Evolutionary conservation across 2,888 invertebrate species (phyloP).

Genomic region (Synergus umbraculus): DNA sequence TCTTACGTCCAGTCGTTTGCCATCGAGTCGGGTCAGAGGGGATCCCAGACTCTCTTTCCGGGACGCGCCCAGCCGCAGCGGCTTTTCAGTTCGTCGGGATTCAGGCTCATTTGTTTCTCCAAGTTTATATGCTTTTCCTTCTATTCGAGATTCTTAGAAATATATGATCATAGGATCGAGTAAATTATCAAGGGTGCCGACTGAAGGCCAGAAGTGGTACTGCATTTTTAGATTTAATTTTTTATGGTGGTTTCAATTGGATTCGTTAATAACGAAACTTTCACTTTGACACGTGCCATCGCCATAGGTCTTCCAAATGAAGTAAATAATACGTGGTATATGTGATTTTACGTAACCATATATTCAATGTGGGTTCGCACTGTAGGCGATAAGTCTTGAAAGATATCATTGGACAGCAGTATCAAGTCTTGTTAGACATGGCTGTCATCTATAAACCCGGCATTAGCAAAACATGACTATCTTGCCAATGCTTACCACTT

Average conservation of each 20-base stretch:
- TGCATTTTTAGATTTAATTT: too few relatives aligned
- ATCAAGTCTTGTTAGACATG: constrained; percentile 72
- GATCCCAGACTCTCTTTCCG: constrained; percentile 58
- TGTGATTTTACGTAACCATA: constrained; percentile 13
- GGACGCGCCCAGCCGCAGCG: constrained; percentile 44
- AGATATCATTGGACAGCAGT: constrained; percentile 70
- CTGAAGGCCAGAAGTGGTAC: not conserved
- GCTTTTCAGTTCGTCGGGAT: constrained; percentile 34
- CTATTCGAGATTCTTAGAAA: not conserved
- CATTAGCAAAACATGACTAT: constrained; percentile 66
- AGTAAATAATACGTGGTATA: constrained; percentile 6
- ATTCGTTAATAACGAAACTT: constrained; percentile 27
- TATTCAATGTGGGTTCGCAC: constrained; percentile 63
- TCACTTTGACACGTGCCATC: constrained; percentile 21
- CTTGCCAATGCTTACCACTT: constrained; percentile 64
- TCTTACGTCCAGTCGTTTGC: constrained; percentile 72
- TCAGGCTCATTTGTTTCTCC: constrained; percentile 35
- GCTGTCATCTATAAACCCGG: constrained; percentile 66
- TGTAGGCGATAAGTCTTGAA: constrained; percentile 64
- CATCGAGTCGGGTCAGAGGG: constrained; percentile 67
- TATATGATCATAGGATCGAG: constrained; percentile 8
- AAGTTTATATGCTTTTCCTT: constrained; percentile 6
- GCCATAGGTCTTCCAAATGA: not conserved
- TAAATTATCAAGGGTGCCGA: constrained; percentile 9
- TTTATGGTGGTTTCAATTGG: not conserved